phyloP scores from a whole-genome alignment of 2,797 vertebrate genomes.

The Ptychobarbus kaznakovi region DNA sequence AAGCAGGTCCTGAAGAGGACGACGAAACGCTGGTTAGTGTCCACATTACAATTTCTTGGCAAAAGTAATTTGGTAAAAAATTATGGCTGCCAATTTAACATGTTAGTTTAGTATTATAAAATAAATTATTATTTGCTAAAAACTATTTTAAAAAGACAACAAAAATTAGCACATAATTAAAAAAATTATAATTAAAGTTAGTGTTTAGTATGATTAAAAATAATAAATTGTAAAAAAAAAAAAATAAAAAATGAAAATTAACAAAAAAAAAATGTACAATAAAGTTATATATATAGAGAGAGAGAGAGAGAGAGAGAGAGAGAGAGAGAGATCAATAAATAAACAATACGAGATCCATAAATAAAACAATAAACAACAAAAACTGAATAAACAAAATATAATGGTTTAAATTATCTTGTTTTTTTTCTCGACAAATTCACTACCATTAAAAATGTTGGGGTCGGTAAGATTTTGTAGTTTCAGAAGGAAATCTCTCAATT shows the following conservation, averaged over 20 bases:
- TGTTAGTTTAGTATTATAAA: background rate
- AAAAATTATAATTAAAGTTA: too few species aligned
- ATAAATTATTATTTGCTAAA: background rate
- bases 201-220: background rate
- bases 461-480: background rate
- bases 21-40: background rate
- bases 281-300: too few species aligned
- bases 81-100: background rate
- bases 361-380: background rate
- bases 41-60: background rate
- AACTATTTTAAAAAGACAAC: background rate
- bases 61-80: background rate
- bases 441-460: background rate
- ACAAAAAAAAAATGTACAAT: background rate
- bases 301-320: too few species aligned
- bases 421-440: background rate
- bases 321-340: too few species aligned
- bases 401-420: too few species aligned
- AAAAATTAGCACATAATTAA: background rate
- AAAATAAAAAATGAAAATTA: background rate
- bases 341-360: background rate
- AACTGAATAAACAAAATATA: too few species aligned
- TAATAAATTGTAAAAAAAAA: background rate
- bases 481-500: background rate
- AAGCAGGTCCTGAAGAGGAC: constrained; percentile 86